Base-by-base conservation (phyloP, 2,797 vertebrate species). In the Sparidentex hasta region DNA sequence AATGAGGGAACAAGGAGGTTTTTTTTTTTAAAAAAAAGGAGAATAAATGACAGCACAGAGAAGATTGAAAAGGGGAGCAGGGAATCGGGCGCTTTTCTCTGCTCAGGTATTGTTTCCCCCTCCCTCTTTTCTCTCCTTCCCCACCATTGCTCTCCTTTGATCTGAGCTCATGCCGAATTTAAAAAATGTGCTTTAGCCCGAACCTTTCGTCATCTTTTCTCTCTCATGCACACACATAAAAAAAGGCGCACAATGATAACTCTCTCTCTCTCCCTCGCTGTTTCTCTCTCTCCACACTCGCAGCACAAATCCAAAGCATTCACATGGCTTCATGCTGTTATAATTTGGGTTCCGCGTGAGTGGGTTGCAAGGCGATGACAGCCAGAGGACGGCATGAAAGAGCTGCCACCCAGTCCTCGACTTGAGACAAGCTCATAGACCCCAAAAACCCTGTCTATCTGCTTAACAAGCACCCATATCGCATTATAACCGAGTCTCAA, bases 141-240 rank as follows among this genome's bases (percentile, higher is more conserved):
- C 71, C 11, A 71, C 69, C 79, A 65, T 72, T 43, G n/a, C 83
- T 50, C 65, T 82, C 63, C 80, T 91, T 92, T 90, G 81, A 90
- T 90, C 85, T 88, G 61, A 88, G 85, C 79, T 86, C 69, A 81
- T 86, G 81, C 78, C 84, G 84, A 78, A 90, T 90, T 90, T 90
- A 88, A 84, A 87, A 81, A 82, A 25, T 85, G 78, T 73, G 58
- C 44, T 87, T 89, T 82, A 76, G 77, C 76, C 83, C 67, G 74
- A 84, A 90, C 85, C 88, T 85, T 86, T 85, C 38, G 48, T 78
- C 80, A 68, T 86, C 80, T 81, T 5, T 38, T 33, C 29, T 33
- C 29, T 54, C 20, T 48, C 14, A 3, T 0, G 47, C 47, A 44
- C 44, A 61, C 12, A 52, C 27, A 69, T 33, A 65, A 56, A 27